Conservation (phyloP, 53 echinoderm and acorn worm genomes). For the Astropecten irregularis region DNA sequence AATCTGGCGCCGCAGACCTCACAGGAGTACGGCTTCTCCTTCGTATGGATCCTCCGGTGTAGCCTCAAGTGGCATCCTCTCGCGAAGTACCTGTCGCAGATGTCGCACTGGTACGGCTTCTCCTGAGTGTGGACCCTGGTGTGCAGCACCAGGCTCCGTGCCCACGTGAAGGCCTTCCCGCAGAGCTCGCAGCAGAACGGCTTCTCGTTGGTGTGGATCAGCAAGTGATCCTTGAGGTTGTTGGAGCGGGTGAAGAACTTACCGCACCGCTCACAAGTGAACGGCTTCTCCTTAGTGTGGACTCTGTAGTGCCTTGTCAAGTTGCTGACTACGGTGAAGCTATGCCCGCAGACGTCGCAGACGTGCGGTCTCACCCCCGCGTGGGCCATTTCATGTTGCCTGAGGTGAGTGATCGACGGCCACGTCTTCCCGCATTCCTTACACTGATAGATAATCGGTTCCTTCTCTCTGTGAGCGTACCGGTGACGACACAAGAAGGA, state of each 20-base stretch:
- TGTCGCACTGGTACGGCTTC: background rate
- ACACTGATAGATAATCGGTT: no score
- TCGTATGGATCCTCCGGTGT: constrained; percentile 28
- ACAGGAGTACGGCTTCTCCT: no score
- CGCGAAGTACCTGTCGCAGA: constrained; percentile 18
- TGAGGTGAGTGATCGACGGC: constrained; percentile 70
- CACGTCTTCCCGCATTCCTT: background rate
- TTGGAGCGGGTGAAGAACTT: background rate
- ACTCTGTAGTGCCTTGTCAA: constrained; percentile 21
- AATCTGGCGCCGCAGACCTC: no score
- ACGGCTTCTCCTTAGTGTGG: constrained; percentile 24
- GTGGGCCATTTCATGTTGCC: background rate
- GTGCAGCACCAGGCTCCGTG: background rate
- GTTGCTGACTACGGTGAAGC: background rate
- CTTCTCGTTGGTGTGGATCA: constrained; percentile 36
- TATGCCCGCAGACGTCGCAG: constrained; percentile 28
- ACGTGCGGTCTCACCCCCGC: background rate
- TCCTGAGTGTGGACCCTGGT: constrained; percentile 36
- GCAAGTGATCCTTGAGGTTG: constrained; percentile 9
- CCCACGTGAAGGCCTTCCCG: background rate
- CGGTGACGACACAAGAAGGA: no score
- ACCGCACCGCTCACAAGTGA: constrained; percentile 27
- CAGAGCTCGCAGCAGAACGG: constrained; percentile 13
- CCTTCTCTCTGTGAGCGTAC: no score
- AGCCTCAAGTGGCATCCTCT: background rate